Base-by-base conservation (phyloP, 2,797 vertebrate genomes). In the Gephyroberyx darwinii region DNA sequence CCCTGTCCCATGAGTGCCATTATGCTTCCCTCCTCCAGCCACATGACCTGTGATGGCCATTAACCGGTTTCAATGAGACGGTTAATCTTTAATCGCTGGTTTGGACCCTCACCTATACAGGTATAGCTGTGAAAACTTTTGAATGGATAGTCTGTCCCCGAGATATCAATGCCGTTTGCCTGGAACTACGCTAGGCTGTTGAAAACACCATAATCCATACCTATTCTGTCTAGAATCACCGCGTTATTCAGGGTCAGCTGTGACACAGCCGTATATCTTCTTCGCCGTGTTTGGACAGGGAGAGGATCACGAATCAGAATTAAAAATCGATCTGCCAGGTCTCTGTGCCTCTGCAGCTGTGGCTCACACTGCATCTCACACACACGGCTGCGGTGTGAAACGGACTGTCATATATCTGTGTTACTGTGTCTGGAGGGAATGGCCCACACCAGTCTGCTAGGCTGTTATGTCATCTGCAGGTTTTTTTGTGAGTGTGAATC, bases 261-360 rank as follows among this genome's bases (percentile, higher is more conserved):
- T 20, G 17, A 31, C 13, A 41, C n/a, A 39, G 51, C 20, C 37
- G 17, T 76, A 73, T 14, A 64, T 89, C 81, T 86, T 65, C 69
- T 54, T 71, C 56, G 5, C 39, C 33, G 48, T 1, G 16, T 64
- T 71, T 62, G 50, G 77, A 84, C 67, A 64, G 59, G 63, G 22
- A 72, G 63, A 39, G 43, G 43, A 81, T 69, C 65, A 66, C 10
- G 12, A 74, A 57, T 39, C n/a, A 75, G 71, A 84, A 90, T 84
- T 84, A 58, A 84, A 41, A 85, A 88, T 90, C 37, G 70, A 88
- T 89, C 6, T 16, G 30, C 2, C 1, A 0, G 17, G 39, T 54
- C 5, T 57, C 56, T 74, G 65, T 9, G 69, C 12, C 30, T 45
- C 35, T 51, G 76, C 45, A 74, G 70, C 71, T 65, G 62, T 9